Evolutionary conservation across 2,888 invertebrate genomes (phyloP), one percentile per base, ranked within the genome.

Genomic region (Mayetiola destructor): DNA sequence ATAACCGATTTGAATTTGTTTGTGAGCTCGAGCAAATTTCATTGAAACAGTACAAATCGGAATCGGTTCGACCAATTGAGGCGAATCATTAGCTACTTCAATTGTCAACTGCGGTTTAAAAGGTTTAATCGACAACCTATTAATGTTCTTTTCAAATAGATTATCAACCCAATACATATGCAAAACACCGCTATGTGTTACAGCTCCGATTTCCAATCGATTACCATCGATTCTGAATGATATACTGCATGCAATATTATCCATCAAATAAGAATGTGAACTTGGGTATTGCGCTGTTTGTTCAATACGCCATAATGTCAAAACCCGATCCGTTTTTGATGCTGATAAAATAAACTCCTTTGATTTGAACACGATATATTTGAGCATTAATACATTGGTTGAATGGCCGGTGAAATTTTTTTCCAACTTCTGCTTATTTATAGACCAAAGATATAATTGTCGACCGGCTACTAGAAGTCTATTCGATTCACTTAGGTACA

Each of bases 91-190:
- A 0, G 77, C 78, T 16, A 85, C 75, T 67, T 78, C 76, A 16
- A 85, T 68, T 14, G 78, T 81, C 10, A 79, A 70, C 63, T 73
- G 76, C 4, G 84, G 82, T 69, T 82, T 82, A 1, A 83, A 62
- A 1, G 82, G 82, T 65, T 83, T 84, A 27, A 69, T 69, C 23
- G 72, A 69, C 39, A 66, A 66, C 14, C 70, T 61, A 53, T 48
- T 16, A 30, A 48, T 52, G 37, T 14, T 40, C 12, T 30, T 52
- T 2, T 2, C 29, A 39, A 8, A n/a, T n/a, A 53, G 57, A 57
- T 86, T 88, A 72, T 88, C 89, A 80, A 79, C 64, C 86, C 84
- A 56, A 82, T 78, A 68, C 57, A 88, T 74, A 69, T 90, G 85
- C 37, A 87, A 79, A 6, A 83, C 80, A 1, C 93, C 93, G 65